These are phyloP conservation scores for Papilio helenus DNA, from an alignment of 1,140 invertebrate genomes.

Conservation along the genomic window DNA sequence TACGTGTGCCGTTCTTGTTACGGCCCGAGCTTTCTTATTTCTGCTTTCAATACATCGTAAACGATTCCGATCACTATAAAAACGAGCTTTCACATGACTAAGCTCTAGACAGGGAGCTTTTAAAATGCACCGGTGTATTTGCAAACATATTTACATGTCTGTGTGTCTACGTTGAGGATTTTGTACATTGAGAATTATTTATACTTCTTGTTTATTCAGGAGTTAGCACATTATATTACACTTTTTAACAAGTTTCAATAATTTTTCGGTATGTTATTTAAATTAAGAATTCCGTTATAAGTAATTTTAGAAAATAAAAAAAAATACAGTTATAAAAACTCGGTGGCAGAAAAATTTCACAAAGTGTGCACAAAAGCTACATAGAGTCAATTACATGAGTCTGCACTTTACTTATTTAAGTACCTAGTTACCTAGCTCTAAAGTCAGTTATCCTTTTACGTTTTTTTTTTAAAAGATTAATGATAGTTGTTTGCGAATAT, in stretches of 20 bases:
- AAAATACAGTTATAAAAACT: too few species aligned
- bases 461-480: too few species aligned
- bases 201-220: neutral
- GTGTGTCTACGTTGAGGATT: neutral
- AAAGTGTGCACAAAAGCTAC: too few species aligned
- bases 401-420: too few species aligned
- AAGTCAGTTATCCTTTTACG: too few species aligned
- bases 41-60: conserved; percentile 9
- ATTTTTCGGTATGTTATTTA: neutral
- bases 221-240: neutral
- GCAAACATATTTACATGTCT: neutral
- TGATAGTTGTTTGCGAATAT: too few species aligned
- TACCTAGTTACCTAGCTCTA: too few species aligned
- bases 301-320: neutral
- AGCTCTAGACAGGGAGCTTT: conserved; percentile 9
- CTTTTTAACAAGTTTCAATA: neutral
- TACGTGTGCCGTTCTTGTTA: conserved; percentile 28
- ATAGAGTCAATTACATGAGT: too few species aligned
- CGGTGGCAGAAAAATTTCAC: too few species aligned
- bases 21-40: conserved; percentile 11
- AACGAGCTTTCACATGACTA: conserved; percentile 13
- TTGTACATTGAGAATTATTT: neutral
- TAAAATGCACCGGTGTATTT: conserved; percentile 11
- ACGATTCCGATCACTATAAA: conserved; percentile 17
- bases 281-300: neutral